phyloP scores from a whole-genome alignment of 2,113 vertebrate genomes.

The Castor canadensis region DNA sequence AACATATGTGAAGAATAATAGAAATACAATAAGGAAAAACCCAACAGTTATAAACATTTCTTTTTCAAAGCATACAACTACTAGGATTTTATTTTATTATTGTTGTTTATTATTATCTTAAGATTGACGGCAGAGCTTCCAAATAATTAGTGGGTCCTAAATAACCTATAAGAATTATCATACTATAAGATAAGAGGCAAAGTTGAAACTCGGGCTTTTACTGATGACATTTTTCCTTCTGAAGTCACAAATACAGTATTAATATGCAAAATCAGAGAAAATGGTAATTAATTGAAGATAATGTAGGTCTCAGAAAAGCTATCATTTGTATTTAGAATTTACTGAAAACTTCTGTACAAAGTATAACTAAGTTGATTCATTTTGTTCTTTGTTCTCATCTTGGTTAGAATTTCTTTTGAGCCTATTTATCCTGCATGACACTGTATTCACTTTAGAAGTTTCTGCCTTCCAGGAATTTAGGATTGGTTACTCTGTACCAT shows the following conservation, averaged over 20 bases:
- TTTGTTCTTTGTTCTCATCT: conserved; percentile 54
- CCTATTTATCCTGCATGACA: neutral
- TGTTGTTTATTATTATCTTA: neutral
- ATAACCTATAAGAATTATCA: conserved; percentile 3
- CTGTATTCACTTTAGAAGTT: conserved; percentile 47
- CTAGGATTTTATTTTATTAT: neutral
- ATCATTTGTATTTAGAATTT: neutral
- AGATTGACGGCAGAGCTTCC: neutral
- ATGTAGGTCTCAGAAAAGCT: neutral
- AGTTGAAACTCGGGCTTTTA: neutral
- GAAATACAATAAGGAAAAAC: neutral
- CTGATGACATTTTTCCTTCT: conserved; percentile 7
- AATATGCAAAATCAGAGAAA: neutral
- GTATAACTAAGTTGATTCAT: conserved; percentile 14
- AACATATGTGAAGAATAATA: neutral
- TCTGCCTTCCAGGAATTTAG: conserved; percentile 49
- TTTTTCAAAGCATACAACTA: neutral
- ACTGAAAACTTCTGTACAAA: conserved; percentile 36
- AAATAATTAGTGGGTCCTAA: neutral
- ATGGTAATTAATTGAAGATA: neutral
- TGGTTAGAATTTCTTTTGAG: conserved; percentile 65
- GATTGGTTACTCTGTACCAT: neutral
- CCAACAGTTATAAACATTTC: neutral
- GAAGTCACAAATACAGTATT: neutral
- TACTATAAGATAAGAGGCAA: neutral